Evolutionary conservation across 1,140 invertebrate species (phyloP).

Genomic region (Agrilus planipennis): DNA sequence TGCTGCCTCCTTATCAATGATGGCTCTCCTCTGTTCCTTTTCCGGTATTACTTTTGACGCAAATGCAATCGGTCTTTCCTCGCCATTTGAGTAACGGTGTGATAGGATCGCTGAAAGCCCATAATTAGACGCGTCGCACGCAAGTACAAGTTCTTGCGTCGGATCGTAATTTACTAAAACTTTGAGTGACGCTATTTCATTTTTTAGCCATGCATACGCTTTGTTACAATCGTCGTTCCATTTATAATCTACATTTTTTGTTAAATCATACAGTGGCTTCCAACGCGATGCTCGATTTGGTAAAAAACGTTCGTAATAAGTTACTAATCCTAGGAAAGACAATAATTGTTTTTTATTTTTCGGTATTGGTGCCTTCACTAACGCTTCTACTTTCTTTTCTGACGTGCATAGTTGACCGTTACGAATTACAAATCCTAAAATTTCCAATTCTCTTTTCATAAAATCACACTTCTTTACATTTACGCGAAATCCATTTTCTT

Average conservation of each 20-base stretch:
- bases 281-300: not conserved
- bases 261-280: constrained; percentile 5
- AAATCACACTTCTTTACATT: constrained; percentile 17
- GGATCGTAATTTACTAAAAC: constrained; percentile 1
- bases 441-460: constrained; percentile 20
- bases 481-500: constrained; percentile 12
- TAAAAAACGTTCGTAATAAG: constrained; percentile 17
- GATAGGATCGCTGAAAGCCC: not conserved
- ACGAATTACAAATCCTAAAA: constrained; percentile 29
- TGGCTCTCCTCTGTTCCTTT: constrained; percentile 8
- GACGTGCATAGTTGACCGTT: constrained; percentile 22
- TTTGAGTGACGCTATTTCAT: not conserved
- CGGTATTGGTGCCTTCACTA: constrained; percentile 19
- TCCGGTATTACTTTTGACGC: not conserved
- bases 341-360: constrained; percentile 19
- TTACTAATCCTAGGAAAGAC: constrained; percentile 27
- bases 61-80: not conserved
- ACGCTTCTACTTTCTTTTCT: constrained; percentile 8
- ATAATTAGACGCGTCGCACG: not conserved
- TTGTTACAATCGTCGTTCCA: constrained; percentile 2
- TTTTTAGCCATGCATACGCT: constrained; percentile 4
- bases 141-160: constrained; percentile 1
- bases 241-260: constrained; percentile 4
- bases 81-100: not conserved
- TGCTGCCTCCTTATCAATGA: constrained; percentile 38